These are phyloP conservation scores for Catalaphyllia jardinei DNA, from an alignment of 64 coral and sea anemone species.

Conservation along the genomic window DNA sequence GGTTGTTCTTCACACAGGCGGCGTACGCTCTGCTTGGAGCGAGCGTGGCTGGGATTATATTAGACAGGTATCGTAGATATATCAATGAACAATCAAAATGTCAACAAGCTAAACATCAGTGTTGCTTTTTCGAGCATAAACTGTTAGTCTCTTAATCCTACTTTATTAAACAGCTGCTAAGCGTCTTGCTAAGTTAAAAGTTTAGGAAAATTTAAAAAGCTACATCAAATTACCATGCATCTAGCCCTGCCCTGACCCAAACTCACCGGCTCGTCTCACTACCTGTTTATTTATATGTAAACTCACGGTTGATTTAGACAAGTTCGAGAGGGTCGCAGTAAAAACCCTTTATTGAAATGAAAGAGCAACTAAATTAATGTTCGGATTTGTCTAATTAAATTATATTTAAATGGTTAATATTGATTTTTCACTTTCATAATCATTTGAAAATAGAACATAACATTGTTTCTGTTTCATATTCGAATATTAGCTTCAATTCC, in stretches of 20 bases:
- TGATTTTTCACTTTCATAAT: background rate
- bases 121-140: no score
- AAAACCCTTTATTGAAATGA: background rate
- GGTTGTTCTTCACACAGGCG: conserved; percentile 91
- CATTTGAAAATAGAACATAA: background rate
- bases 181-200: no score
- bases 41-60: conserved; percentile 77
- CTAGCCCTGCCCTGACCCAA: background rate
- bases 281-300: background rate
- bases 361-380: background rate
- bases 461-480: background rate
- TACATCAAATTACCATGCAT: background rate
- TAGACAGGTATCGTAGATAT: conserved; percentile 72
- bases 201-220: no score
- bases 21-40: conserved; percentile 84
- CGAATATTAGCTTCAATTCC: background rate
- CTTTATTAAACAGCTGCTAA: no score
- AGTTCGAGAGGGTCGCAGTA: background rate
- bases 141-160: no score
- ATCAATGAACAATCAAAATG: background rate
- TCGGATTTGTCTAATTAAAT: background rate
- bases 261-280: background rate
- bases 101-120: background rate
- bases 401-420: background rate
- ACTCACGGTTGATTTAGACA: background rate